These are phyloP conservation scores for Zaprionus kolodkinae DNA, from an alignment of 1,140 invertebrate genomes.

Conservation along the genomic window DNA sequence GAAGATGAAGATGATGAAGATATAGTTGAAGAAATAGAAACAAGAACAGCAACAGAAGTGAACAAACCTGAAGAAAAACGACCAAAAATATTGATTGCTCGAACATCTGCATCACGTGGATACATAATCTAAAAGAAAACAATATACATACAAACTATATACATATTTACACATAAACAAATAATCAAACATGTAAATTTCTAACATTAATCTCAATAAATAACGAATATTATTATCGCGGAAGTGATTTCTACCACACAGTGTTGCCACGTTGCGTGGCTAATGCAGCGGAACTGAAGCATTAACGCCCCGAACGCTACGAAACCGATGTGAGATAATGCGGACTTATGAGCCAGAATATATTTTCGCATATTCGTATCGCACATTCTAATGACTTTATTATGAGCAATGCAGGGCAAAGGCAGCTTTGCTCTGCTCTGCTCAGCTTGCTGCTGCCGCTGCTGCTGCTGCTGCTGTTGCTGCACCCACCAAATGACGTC, in stretches of 20 bases:
- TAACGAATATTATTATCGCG: slow-evolving; percentile 22
- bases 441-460: slow-evolving; percentile 28
- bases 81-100: too few relatives aligned
- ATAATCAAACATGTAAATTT: neutral
- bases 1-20: too few relatives aligned
- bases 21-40: too few relatives aligned
- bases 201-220: slow-evolving; percentile 7
- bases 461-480: slow-evolving; percentile 38
- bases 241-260: slow-evolving; percentile 4
- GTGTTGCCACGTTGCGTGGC: slow-evolving; percentile 40
- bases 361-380: slow-evolving; percentile 35
- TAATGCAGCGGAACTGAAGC: slow-evolving; percentile 78
- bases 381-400: slow-evolving; percentile 82
- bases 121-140: too few relatives aligned
- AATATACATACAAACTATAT: neutral
- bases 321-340: slow-evolving; percentile 40
- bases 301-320: slow-evolving; percentile 59
- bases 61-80: too few relatives aligned
- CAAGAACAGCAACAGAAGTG: too few relatives aligned
- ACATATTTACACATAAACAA: neutral
- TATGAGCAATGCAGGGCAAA: slow-evolving; percentile 75
- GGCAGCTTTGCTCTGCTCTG: slow-evolving; percentile 17
- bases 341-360: slow-evolving; percentile 27
- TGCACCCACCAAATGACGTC: slow-evolving; percentile 78
- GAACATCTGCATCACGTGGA: too few relatives aligned